Evolutionary conservation across 1,140 invertebrate genomes (phyloP), one percentile per base, ranked within the genome.

Genomic region (Hylyphantes graminicola): DNA sequence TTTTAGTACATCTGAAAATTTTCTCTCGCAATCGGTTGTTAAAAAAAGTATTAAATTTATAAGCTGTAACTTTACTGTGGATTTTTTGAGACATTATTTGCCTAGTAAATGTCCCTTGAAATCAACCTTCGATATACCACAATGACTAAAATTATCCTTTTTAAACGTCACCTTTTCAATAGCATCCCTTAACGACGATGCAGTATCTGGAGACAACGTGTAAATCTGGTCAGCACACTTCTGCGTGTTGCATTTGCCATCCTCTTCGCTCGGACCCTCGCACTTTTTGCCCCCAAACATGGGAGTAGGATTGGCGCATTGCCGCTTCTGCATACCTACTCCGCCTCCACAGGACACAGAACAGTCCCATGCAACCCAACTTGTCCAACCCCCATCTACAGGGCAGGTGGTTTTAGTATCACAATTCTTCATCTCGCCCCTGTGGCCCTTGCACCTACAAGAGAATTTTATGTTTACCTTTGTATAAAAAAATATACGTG

Each of bases 201-300:
- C 19, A 0, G 73, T 55, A 12, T 50, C 55, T 51, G 85, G 85
- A 21, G 85, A 74, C 3, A 86, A 19, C 7, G 85, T 86, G 48
- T 68, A 86, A 2, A 86, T 54, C 55, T 82, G 65, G 21, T 86
- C 85, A 13, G 85, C 57, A 82, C 85, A 86, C 12, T 53, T 64
- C 0, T 82, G 50, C 2, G 13, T 19, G 19, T 83, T 83, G 73
- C 85, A 86, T 6, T 35, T 19, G 9, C 85, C 85, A 7, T 55
- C n/a, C 51, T 75, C 55, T 21, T 74, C 67, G 7, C 2, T 21
- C 6, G n/a, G 0, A 13, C 85, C 85, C 17, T 77, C n/a, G 17
- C 85, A 86, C 0, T 51, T 15, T 19, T 73, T 76, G 0, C 85
- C 85, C n/a, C 57, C 50, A 59, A 81, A 76, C 78, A 64, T 63